Evolutionary conservation across 2,888 invertebrate genomes (phyloP), one percentile per base, ranked within the genome.

Genomic region (Ischnus inquisitorius): DNA sequence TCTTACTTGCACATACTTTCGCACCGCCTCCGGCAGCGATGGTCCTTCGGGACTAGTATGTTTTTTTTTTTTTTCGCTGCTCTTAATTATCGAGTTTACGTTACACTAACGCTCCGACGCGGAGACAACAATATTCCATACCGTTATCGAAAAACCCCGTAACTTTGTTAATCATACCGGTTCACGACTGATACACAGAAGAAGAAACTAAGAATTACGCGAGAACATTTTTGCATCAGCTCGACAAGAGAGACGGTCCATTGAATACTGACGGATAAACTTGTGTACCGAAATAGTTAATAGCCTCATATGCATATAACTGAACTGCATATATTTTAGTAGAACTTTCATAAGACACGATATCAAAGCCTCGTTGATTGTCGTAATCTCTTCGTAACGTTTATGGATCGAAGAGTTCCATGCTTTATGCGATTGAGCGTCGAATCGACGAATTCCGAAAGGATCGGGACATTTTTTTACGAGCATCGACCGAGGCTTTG

Each of bases 311-410:
- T 88, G 87, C 90, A 90, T 91, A 90, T 91, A 91, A 89, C 89
- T 90, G 88, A 91, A 80, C 88, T 89, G 90, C 91, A 91, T 91
- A 93, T 92, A 92, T 92, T 93, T 93, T 93, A 93, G 91, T 93
- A 93, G 91, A 91, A 91, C 86, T 90, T 91, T 89, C 91, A 90
- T 89, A 91, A 91, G 88, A 87, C 84, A 83, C 85, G 78, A 72
- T 79, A 75, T 81, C 86, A 82, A 87, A 85, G 82, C 86, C 85
- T 88, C 87, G 87, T 87, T 79, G 89, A 88, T 83, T 51, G 43
- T 60, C 57, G 68, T 2, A 22, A 46, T 51, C 12, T 28, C 51
- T 68, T 43, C 16, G 19, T 10, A 6, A 14, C 1, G 12, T 19
- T 76, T 51, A 54, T 34, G 5, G 46, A 64, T 60, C n/a, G 19